Conservation (phyloP, 2,113 vertebrate species). For the Callorhinus ursinus region DNA sequence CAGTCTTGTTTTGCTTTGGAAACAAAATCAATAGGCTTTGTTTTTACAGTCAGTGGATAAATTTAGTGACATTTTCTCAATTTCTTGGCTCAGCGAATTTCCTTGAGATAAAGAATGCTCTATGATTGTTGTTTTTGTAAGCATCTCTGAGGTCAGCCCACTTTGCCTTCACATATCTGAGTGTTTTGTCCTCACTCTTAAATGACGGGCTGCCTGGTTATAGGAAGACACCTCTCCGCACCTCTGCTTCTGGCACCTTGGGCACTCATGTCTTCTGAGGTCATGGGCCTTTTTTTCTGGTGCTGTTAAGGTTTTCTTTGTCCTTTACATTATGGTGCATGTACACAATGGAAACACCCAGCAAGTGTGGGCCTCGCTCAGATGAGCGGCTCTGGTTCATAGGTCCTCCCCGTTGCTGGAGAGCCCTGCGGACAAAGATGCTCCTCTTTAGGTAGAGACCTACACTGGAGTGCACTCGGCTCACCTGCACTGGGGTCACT, state of each 20-base stretch:
- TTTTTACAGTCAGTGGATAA: background rate
- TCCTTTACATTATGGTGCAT: rapidly evolving
- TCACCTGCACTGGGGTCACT: background rate
- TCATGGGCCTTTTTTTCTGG: background rate
- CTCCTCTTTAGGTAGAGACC: background rate
- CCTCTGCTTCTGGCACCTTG: background rate
- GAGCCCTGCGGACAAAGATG: background rate
- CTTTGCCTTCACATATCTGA: rapidly evolving
- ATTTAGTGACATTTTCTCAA: background rate
- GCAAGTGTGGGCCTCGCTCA: background rate
- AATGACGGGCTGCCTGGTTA: background rate
- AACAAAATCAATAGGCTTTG: background rate
- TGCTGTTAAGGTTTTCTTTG: background rate
- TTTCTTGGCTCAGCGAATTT: background rate
- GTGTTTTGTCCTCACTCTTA: background rate
- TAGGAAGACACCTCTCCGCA: background rate
- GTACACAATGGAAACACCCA: background rate
- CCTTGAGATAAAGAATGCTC: background rate
- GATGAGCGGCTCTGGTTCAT: background rate
- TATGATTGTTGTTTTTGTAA: background rate
- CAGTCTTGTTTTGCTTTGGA: background rate
- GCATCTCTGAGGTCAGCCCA: background rate
- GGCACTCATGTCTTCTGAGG: background rate
- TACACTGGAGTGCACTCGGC: background rate
- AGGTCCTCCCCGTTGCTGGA: too few species aligned